A percentile compares a stretch with the other conserved stretches of the same genome.
phyloP scores from a whole-genome alignment of 2,888 invertebrate species.

The Diplazon laetatorius region DNA sequence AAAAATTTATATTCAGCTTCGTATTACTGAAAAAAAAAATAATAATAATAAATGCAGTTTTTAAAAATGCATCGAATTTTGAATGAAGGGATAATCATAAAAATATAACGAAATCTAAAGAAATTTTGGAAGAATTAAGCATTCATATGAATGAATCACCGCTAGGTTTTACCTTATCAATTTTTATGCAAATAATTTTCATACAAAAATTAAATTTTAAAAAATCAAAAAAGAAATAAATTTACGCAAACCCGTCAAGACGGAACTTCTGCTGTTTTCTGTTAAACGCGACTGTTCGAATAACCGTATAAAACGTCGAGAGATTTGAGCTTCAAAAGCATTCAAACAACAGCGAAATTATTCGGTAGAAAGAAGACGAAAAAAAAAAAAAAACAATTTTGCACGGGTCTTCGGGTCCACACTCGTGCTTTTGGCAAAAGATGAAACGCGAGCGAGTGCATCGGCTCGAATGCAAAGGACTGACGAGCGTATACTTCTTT shows the following conservation, averaged over 20 bases:
- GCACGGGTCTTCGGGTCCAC: conserved; percentile 26
- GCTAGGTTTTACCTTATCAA: too few relatives aligned
- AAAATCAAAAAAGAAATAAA: neutral
- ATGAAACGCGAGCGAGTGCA: conserved; percentile 51
- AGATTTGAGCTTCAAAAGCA: conserved; percentile 32
- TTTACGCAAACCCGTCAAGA: neutral
- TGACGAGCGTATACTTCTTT: conserved; percentile 27
- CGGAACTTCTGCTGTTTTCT: neutral
- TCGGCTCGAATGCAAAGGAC: conserved; percentile 40
- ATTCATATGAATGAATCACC: too few relatives aligned
- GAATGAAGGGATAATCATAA: too few relatives aligned
- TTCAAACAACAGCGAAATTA: conserved; percentile 42
- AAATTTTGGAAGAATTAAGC: too few relatives aligned
- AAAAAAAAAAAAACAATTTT: conserved; percentile 2
- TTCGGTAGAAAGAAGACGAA: conserved; percentile 23
- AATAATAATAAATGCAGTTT: too few relatives aligned
- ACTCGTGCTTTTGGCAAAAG: conserved; percentile 29
- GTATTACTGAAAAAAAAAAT: too few relatives aligned
- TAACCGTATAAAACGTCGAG: conserved; percentile 5
- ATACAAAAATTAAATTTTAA: too few relatives aligned
- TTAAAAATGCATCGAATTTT: too few relatives aligned
- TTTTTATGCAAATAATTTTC: too few relatives aligned
- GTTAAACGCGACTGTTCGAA: neutral
- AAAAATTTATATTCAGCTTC: too few relatives aligned
- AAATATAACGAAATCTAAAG: too few relatives aligned